A percentile compares a stretch with the other conserved stretches of the same genome.
Conservation (phyloP, 2,113 vertebrate species). For the Scolopax mira region DNA sequence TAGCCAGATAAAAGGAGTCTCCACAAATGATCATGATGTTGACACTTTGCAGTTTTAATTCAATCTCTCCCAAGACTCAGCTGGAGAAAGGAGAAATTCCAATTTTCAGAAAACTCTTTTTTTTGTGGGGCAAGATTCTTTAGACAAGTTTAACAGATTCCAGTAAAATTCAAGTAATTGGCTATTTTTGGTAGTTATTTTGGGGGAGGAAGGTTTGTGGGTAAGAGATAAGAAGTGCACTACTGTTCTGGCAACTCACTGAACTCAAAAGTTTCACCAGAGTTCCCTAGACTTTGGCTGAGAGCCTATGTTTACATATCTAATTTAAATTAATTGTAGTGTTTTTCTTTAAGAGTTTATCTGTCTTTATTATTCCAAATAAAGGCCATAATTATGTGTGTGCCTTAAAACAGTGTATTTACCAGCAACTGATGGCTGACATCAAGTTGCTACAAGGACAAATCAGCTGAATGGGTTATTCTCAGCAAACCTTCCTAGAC, state of each 20-base stretch:
- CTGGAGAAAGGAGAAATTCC: background rate
- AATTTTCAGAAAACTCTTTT: background rate
- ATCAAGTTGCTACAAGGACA: conserved; percentile 18
- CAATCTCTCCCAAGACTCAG: background rate
- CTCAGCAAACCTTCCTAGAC: conserved; percentile 20
- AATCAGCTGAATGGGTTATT: background rate
- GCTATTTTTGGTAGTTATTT: conserved; percentile 21
- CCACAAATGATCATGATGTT: background rate
- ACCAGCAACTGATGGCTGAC: conserved; percentile 27
- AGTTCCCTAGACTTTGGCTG: background rate
- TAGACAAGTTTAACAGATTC: background rate
- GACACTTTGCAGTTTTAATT: background rate
- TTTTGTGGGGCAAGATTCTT: background rate
- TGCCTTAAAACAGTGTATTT: conserved; percentile 21
- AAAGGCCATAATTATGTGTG: conserved; percentile 43
- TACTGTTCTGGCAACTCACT: background rate
- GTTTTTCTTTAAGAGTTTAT: conserved; percentile 57
- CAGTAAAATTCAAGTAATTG: conserved; percentile 20
- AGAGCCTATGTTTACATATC: conserved; percentile 7
- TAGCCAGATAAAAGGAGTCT: background rate
- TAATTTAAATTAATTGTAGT: conserved; percentile 54
- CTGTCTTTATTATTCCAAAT: conserved; percentile 56
- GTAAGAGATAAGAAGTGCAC: background rate
- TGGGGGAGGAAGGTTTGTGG: background rate
- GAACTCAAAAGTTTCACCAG: background rate